These are phyloP conservation scores for Pedionomus torquatus DNA, from an alignment of 2,113 vertebrate genomes.

Conservation along the genomic window DNA sequence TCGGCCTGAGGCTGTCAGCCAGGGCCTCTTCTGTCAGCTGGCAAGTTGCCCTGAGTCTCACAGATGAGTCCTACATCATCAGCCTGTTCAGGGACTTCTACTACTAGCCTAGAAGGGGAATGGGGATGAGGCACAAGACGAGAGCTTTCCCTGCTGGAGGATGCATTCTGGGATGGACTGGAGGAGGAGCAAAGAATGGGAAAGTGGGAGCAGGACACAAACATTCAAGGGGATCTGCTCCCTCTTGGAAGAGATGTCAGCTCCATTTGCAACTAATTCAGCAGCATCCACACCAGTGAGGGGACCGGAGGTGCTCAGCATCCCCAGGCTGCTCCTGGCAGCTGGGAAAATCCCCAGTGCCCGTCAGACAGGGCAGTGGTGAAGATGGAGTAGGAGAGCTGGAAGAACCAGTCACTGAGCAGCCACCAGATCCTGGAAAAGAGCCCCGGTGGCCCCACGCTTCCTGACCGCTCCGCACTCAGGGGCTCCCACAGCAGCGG, in stretches of 20 bases:
- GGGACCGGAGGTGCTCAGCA: not conserved
- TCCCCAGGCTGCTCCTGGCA: not conserved
- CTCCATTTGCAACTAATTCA: not conserved
- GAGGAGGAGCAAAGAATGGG: not conserved
- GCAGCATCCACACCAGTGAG: not conserved
- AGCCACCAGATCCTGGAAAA: not conserved
- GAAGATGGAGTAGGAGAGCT: not conserved
- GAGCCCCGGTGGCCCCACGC: rapidly evolving
- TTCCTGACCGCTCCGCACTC: rapidly evolving
- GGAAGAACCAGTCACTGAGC: rapidly evolving
- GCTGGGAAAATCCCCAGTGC: not conserved
- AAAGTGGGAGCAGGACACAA: not conserved
- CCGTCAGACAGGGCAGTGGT: not conserved
- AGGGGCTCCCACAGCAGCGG: not conserved
- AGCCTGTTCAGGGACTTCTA: not conserved
- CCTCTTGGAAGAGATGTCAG: not conserved
- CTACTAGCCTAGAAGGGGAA: not conserved
- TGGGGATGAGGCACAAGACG: not conserved
- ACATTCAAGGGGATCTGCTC: not conserved
- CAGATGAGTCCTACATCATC: not conserved
- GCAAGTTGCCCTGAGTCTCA: not conserved
- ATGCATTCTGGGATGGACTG: not conserved
- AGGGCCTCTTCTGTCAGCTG: not conserved
- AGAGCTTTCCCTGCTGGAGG: not conserved
- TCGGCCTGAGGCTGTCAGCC: not conserved